Percentiles rank a stretch among this genome's conserved stretches.
These are phyloP conservation scores for Sinella curviseta DNA, from an alignment of 1,140 invertebrate species.

Conservation along the genomic window DNA sequence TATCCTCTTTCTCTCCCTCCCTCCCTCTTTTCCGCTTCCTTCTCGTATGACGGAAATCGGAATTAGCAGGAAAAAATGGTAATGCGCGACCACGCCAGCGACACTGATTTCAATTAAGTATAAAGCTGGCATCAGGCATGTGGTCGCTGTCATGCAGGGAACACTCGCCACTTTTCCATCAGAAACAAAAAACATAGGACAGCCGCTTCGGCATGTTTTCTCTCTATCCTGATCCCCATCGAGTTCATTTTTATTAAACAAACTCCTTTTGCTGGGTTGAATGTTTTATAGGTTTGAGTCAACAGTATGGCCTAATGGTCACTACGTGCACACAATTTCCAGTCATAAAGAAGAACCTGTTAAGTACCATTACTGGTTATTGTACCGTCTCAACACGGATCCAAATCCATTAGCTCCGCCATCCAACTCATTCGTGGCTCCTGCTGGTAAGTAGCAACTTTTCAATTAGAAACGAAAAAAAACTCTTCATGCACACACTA, in stretches of 20 bases:
- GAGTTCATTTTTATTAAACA: no score
- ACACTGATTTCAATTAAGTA: no score
- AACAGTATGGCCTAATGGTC: slow-evolving; percentile 84
- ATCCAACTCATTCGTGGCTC: slow-evolving; percentile 78
- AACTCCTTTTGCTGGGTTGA: background rate
- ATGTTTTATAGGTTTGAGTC: slow-evolving; percentile 66
- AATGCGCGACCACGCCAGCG: background rate
- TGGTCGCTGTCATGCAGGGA: no score
- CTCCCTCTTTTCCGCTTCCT: slow-evolving; percentile 9
- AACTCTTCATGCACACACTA: background rate
- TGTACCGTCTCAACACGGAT: slow-evolving; percentile 73
- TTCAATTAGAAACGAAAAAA: background rate
- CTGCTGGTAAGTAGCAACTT: slow-evolving; percentile 66
- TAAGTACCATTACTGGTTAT: slow-evolving; percentile 83
- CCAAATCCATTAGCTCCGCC: slow-evolving; percentile 75
- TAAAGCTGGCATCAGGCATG: no score
- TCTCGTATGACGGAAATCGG: no score
- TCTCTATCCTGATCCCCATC: no score
- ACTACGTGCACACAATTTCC: slow-evolving; percentile 84
- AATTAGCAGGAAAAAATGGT: background rate
- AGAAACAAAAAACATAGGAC: no score
- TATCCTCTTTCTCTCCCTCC: background rate
- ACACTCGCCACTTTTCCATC: no score
- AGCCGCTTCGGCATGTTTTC: no score
- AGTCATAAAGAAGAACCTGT: slow-evolving; percentile 81